Evolutionary conservation across 2,797 vertebrate genomes (phyloP).

Genomic region (Liasis olivaceus): DNA sequence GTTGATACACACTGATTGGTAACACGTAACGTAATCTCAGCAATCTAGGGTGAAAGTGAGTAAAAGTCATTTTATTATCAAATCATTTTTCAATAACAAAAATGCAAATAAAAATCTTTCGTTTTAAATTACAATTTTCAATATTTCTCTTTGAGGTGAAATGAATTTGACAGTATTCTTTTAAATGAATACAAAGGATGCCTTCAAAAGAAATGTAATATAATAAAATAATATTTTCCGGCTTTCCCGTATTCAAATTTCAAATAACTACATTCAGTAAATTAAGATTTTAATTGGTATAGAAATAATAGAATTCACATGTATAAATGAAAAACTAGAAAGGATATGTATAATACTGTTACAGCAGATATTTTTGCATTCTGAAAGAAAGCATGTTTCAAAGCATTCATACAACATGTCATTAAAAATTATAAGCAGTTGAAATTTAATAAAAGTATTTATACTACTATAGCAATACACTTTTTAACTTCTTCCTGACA

Average conservation of each 20-base stretch:
- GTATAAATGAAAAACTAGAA: background rate
- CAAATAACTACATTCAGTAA: background rate
- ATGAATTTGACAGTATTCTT: slow-evolving; percentile 24
- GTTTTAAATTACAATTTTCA: background rate
- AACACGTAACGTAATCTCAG: background rate
- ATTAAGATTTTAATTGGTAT: background rate
- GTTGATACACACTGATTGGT: background rate
- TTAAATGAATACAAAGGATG: slow-evolving; percentile 18
- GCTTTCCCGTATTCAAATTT: background rate
- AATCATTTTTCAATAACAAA: background rate
- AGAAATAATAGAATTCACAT: background rate
- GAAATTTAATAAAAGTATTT: background rate
- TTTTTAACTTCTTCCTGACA: background rate
- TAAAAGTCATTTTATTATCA: background rate
- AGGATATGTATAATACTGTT: slow-evolving; percentile 8
- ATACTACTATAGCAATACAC: background rate
- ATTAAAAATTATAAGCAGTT: slow-evolving; percentile 2
- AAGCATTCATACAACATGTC: slow-evolving; percentile 3
- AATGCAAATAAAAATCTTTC: background rate
- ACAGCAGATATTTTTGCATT: slow-evolving; percentile 41
- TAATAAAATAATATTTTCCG: background rate
- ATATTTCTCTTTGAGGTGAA: background rate
- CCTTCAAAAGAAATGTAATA: background rate
- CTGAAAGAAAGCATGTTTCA: slow-evolving; percentile 50
- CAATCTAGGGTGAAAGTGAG: background rate